Evolutionary conservation across 2,888 invertebrate genomes (phyloP), one percentile per base, ranked within the genome.

Genomic region (Diarsia rubi): DNA sequence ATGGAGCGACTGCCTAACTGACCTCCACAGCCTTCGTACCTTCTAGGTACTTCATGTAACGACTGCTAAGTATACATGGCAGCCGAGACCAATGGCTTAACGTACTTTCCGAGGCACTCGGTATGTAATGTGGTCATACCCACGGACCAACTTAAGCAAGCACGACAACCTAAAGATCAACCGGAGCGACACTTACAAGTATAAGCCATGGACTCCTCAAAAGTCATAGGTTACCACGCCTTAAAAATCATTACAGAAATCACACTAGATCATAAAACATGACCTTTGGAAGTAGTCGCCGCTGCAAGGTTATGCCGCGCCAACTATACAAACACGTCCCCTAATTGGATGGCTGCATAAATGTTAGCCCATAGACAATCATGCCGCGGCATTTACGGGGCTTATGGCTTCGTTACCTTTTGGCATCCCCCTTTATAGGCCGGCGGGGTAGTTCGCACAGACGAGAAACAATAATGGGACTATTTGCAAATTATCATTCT

Each of bases 331-430:
- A 88, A 87, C 89, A 70, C 79, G 81, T 88, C 88, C 90, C 93
- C 93, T 95, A 95, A 95, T 95, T 95, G 95, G 95, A 89, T 86
- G 86, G 80, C 80, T 88, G 84, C 90, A 90, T 91, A 95, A 95
- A 95, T 95, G 95, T 94, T 95, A 94, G 94, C 90, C 78, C 86
- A 89, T 91, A 89, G 91, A 92, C 93, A 91, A 93, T 93, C 92
- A 90, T 88, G 92, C 83, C 92, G 90, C 91, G 95, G 91, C 95
- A 95, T 95, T 95, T 95, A 89, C 88, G 83, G 45, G 69, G 84
- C 85, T 88, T 91, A 92, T 88, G 86, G 88, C 90, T 90, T 89
- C 89, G 91, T 92, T 92, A 90, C 93, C 90, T 91, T 91, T 89
- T 80, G 84, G 78, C 86, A 81, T 86, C 90, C 86, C 86, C 88